phyloP scores from a whole-genome alignment of 23 tunicate genomes.

The Oikopleura vanhoeffeni region DNA sequence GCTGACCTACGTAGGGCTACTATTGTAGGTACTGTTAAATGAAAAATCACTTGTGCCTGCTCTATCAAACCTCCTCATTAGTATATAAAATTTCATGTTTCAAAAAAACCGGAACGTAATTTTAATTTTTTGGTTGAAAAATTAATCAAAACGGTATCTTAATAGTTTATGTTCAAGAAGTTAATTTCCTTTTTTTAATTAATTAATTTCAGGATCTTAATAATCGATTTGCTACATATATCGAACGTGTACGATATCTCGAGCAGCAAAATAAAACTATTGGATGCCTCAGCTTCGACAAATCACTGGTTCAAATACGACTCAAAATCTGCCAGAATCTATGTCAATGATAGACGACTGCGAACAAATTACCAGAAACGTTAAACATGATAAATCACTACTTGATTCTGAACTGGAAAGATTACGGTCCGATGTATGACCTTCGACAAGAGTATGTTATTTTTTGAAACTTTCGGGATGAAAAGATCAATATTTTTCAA shows the following conservation, averaged over 20 bases:
- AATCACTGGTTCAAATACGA: constrained; percentile 66
- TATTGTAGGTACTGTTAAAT: too few relatives aligned
- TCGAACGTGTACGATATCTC: constrained; percentile 84
- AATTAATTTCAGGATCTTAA: constrained; percentile 49
- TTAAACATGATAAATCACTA: constrained; percentile 58
- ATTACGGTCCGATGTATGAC: constrained; percentile 68
- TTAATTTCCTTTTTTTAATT: too few relatives aligned
- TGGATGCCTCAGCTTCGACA: constrained; percentile 97
- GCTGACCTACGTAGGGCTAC: too few relatives aligned
- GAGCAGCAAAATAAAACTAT: constrained; percentile 86
- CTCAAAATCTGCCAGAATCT: constrained; percentile 55
- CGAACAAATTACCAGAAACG: constrained; percentile 37
- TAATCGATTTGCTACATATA: constrained; percentile 90
- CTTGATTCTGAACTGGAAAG: constrained; percentile 66
- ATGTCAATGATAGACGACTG: constrained; percentile 50
- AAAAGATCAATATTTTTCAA: too few relatives aligned
- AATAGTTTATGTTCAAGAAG: too few relatives aligned
- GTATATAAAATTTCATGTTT: too few relatives aligned
- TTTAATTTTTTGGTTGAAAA: too few relatives aligned
- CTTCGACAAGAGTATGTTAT: constrained; percentile 71
- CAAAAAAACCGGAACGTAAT: too few relatives aligned
- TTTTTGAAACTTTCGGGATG: too few relatives aligned
- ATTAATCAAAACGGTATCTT: too few relatives aligned
- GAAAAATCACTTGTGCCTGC: too few relatives aligned
- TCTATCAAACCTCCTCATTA: too few relatives aligned